A percentile compares a stretch with the other conserved stretches of the same genome.
Conservation (phyloP, 2,888 invertebrate species). For the Leptinotarsa tumamoca region DNA sequence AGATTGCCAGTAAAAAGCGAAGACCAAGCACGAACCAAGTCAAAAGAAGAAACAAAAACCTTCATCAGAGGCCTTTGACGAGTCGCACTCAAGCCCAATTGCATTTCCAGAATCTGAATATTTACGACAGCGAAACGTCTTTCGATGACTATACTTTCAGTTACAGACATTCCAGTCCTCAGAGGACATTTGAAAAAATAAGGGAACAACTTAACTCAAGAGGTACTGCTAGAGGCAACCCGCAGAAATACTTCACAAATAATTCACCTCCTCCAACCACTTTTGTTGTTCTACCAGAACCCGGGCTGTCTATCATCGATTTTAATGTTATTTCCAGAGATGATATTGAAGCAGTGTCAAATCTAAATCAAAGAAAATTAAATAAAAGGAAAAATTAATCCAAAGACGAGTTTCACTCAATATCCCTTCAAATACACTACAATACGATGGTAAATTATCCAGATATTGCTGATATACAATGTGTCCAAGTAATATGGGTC, state of each 20-base stretch:
- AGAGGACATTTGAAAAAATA: conserved; percentile 52
- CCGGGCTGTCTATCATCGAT: conserved; percentile 79
- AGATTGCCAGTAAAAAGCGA: conserved; percentile 61
- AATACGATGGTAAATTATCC: too few species aligned
- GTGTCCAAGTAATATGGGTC: too few species aligned
- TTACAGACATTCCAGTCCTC: conserved; percentile 57
- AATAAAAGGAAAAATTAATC: conserved; percentile 28
- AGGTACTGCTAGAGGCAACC: conserved; percentile 44
- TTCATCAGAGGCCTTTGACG: conserved; percentile 65
- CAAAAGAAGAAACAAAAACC: conserved; percentile 60
- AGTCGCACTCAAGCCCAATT: conserved; percentile 68
- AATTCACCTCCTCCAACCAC: conserved; percentile 56
- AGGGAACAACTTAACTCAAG: conserved; percentile 49
- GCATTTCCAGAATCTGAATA: conserved; percentile 70
- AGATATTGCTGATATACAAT: too few species aligned
- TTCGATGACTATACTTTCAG: conserved; percentile 64
- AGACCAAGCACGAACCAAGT: conserved; percentile 51
- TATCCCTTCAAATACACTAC: too few species aligned
- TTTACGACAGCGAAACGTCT: conserved; percentile 70
- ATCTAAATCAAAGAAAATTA: conserved; percentile 47
- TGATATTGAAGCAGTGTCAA: conserved; percentile 53
- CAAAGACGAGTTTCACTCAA: background rate
- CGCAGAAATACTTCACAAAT: conserved; percentile 39
- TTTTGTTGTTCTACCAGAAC: conserved; percentile 69
- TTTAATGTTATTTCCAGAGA: conserved; percentile 74